Percentiles rank a stretch among this genome's conserved stretches.
Evolutionary conservation across 2,797 vertebrate genomes (phyloP).

Genomic region (Pseudochirops corinnae): DNA sequence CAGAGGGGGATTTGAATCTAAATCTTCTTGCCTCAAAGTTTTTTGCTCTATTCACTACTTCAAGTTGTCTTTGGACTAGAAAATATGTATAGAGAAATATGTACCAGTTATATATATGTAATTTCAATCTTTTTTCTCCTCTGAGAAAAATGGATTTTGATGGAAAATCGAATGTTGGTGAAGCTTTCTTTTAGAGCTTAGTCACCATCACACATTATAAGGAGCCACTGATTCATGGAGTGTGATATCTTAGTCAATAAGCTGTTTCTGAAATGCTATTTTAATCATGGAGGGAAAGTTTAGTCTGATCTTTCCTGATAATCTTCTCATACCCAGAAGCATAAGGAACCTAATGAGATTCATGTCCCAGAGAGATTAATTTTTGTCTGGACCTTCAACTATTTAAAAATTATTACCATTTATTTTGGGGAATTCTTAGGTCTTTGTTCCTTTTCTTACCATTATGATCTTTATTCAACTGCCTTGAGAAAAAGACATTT

Average conservation of each 20-base stretch:
- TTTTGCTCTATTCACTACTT: not conserved
- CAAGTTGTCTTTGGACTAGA: not conserved
- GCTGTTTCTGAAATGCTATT: constrained; percentile 5
- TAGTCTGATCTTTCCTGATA: not conserved
- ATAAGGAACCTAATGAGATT: not conserved
- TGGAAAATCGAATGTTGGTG: not conserved
- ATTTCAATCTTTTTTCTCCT: not conserved
- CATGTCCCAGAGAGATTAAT: not conserved
- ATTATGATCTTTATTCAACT: not conserved
- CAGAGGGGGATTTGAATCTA: not conserved
- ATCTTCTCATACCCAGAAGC: not conserved
- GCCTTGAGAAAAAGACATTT: not conserved
- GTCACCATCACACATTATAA: not conserved
- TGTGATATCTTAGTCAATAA: constrained; percentile 4
- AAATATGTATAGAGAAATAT: not conserved
- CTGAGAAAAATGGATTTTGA: not conserved
- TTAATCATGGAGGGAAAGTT: not conserved
- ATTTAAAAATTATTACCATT: not conserved
- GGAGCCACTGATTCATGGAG: not conserved
- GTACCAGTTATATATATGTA: not conserved
- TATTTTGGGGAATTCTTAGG: not conserved
- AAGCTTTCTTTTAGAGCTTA: not conserved
- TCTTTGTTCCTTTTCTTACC: not conserved
- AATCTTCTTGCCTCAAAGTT: not conserved
- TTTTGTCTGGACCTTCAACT: not conserved